Conservation (phyloP, 2,113 vertebrate genomes). For the Varanus komodoensis region DNA sequence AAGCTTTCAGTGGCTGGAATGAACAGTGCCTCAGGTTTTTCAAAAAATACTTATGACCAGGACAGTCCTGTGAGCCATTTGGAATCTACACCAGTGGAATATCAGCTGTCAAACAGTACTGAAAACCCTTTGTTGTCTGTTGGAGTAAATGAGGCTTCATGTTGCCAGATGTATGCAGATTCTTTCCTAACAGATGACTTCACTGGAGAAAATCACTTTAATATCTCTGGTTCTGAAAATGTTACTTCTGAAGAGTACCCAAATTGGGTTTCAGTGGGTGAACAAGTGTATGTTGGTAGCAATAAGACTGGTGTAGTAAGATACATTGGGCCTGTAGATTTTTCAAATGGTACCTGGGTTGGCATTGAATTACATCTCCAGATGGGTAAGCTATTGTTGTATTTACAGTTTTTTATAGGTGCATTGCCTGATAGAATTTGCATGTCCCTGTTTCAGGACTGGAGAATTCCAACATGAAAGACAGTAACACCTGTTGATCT, state of each 20-base stretch:
- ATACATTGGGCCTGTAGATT: constrained; percentile 86
- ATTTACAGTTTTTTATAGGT: neutral
- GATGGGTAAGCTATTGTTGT: constrained; percentile 77
- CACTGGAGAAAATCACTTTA: constrained; percentile 56
- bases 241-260: constrained; percentile 75
- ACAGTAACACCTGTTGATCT: too few relatives aligned
- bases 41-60: constrained; percentile 20
- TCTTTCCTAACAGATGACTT: constrained; percentile 52
- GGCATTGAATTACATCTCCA: constrained; percentile 84
- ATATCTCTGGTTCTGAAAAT: constrained; percentile 78
- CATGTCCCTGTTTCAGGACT: neutral
- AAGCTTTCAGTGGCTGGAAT: constrained; percentile 24
- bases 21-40: neutral
- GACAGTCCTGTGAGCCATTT: neutral
- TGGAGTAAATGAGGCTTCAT: constrained; percentile 1
- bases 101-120: neutral
- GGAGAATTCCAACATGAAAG: neutral
- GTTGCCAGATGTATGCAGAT: constrained; percentile 33
- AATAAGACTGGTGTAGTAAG: constrained; percentile 79
- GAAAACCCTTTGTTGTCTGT: constrained; percentile 35
- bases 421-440: neutral
- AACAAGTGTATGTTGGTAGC: constrained; percentile 84
- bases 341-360: constrained; percentile 87
- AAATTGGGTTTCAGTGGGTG: constrained; percentile 80
- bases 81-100: constrained; percentile 35